Evolutionary conservation across 2,113 vertebrate species (phyloP).

Genomic region (Oreochromis spilurus): DNA sequence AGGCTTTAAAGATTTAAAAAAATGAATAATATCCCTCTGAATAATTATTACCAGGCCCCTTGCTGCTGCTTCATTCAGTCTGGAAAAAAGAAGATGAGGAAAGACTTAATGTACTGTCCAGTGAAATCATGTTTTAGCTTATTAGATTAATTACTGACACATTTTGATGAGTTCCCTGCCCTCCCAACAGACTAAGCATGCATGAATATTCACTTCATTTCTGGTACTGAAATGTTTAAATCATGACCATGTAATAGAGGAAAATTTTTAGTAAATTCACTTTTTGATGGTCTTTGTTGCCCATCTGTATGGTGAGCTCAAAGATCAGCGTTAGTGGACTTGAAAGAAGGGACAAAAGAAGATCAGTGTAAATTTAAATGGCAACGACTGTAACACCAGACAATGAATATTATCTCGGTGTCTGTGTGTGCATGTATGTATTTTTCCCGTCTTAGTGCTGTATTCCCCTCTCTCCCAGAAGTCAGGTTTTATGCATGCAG

Average conservation of each 20-base stretch:
- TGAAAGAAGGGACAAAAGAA: neutral
- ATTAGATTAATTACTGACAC: conserved; percentile 55
- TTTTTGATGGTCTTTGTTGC: neutral
- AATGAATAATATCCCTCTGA: conserved; percentile 54
- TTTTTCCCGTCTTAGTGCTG: neutral
- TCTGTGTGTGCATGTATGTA: neutral
- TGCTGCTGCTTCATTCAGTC: neutral
- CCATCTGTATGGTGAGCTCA: neutral
- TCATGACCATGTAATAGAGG: conserved; percentile 14
- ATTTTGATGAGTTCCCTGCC: conserved; percentile 35
- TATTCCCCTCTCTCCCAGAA: neutral
- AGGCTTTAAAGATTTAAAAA: conserved; percentile 63
- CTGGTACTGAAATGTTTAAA: conserved; percentile 37
- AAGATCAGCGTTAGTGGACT: conserved; percentile 8
- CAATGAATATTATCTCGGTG: neutral
- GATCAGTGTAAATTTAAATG: neutral
- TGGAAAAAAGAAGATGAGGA: neutral
- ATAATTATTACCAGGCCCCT: conserved; percentile 26
- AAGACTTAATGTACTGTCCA: conserved; percentile 41
- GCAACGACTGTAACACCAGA: neutral
- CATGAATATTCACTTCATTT: conserved; percentile 45
- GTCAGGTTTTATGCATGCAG: neutral
- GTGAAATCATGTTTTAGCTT: conserved; percentile 45
- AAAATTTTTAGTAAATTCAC: neutral
- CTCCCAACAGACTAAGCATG: neutral